These are phyloP conservation scores for Megalopta genalis DNA, from an alignment of 1,140 invertebrate genomes.

Conservation along the genomic window DNA sequence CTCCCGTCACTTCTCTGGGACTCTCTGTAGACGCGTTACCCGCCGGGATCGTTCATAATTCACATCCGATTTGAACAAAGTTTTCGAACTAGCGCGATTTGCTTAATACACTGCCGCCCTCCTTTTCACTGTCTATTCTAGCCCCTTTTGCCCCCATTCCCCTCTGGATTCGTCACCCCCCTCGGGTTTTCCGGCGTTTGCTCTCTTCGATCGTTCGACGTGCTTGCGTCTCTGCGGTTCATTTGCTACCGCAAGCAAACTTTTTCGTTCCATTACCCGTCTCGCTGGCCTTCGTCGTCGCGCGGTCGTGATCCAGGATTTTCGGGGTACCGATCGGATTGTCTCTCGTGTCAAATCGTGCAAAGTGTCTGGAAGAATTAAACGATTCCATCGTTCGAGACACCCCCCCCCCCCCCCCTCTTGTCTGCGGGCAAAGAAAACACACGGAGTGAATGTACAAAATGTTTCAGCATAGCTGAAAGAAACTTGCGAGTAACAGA, in stretches of 20 bases:
- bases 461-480: no score
- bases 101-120: slow-evolving; percentile 51
- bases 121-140: slow-evolving; percentile 29
- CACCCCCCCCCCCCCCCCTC: no score
- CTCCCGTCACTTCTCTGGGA: slow-evolving; percentile 42
- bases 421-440: no score
- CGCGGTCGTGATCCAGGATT: not conserved
- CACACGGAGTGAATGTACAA: no score
- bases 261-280: slow-evolving; percentile 63
- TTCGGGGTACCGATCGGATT: no score
- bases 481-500: no score
- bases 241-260: slow-evolving; percentile 47
- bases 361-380: no score
- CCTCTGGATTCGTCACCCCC: not conserved
- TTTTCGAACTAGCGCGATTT: slow-evolving; percentile 60
- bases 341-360: no score
- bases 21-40: slow-evolving; percentile 46
- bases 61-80: slow-evolving; percentile 64
- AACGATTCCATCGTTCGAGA: no score
- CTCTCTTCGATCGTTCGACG: not conserved
- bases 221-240: slow-evolving; percentile 29
- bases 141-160: no score
- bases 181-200: not conserved
- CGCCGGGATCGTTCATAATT: slow-evolving; percentile 60
- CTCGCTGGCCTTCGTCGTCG: not conserved